These are phyloP conservation scores for Apis florea DNA, from an alignment of 1,140 invertebrate genomes.

Conservation along the genomic window DNA sequence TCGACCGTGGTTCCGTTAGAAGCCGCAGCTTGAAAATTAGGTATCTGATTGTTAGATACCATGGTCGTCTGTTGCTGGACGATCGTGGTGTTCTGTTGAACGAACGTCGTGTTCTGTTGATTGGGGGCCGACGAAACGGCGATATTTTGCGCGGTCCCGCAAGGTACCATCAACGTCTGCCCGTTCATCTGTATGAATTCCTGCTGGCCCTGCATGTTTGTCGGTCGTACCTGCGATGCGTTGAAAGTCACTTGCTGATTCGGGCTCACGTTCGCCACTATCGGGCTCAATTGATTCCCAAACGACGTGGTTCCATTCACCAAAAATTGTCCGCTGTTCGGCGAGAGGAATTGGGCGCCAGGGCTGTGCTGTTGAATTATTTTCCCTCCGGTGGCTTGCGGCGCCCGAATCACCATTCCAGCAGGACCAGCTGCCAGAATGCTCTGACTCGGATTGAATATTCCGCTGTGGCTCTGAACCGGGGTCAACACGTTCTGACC, in stretches of 20 bases:
- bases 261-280: constrained; percentile 87
- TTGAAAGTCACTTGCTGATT: constrained; percentile 86
- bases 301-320: constrained; percentile 85
- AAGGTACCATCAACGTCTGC: constrained; percentile 88
- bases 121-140: constrained; percentile 82
- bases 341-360: constrained; percentile 86
- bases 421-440: constrained; percentile 86
- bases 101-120: constrained; percentile 87
- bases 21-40: constrained; percentile 73
- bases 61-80: constrained; percentile 86
- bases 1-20: constrained; percentile 71
- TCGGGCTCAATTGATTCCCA: constrained; percentile 89
- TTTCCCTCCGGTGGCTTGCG: constrained; percentile 86
- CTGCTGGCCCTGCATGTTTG: constrained; percentile 82
- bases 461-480: constrained; percentile 83
- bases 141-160: constrained; percentile 84
- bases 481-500: constrained; percentile 89
- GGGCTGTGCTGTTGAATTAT: constrained; percentile 86
- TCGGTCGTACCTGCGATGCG: constrained; percentile 81
- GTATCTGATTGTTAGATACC: constrained; percentile 86
- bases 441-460: constrained; percentile 82
- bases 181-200: constrained; percentile 88
- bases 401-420: constrained; percentile 89
- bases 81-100: constrained; percentile 86
- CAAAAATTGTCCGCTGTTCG: constrained; percentile 86